phyloP scores from a whole-genome alignment of 2,113 vertebrate genomes.

The Phalacrocorax brasilianus region DNA sequence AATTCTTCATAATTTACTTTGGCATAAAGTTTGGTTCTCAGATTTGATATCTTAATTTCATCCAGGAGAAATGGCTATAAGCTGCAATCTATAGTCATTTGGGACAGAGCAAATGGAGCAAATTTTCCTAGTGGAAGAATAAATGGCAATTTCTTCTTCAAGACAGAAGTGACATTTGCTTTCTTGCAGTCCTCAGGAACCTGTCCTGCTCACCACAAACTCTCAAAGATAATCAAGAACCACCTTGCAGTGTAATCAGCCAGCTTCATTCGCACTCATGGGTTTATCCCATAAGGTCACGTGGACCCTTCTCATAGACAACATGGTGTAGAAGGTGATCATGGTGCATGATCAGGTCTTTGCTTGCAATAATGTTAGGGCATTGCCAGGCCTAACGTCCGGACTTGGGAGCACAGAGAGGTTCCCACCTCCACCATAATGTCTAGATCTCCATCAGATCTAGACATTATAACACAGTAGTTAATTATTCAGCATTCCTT shows the following conservation, averaged over 20 bases:
- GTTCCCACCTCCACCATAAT: background rate
- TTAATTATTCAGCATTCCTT: background rate
- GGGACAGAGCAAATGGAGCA: background rate
- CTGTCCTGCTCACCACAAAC: background rate
- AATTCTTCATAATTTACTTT: background rate
- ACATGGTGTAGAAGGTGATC: background rate
- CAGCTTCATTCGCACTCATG: background rate
- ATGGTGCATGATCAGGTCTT: background rate
- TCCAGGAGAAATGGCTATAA: background rate
- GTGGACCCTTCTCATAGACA: background rate
- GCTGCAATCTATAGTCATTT: background rate
- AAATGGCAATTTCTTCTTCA: background rate
- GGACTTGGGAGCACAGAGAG: background rate
- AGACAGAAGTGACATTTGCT: background rate
- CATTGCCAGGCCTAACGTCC: background rate
- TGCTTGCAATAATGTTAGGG: background rate
- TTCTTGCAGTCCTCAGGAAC: background rate
- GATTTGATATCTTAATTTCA: background rate
- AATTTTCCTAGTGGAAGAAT: background rate
- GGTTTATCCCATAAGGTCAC: background rate
- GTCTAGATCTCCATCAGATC: background rate
- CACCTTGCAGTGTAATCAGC: background rate
- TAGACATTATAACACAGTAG: background rate
- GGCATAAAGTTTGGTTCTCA: background rate
- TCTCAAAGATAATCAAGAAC: background rate